Evolutionary conservation across 2,888 invertebrate species (phyloP), one percentile per base, ranked within the genome.

Genomic region (Dicranocentrus wangi): DNA sequence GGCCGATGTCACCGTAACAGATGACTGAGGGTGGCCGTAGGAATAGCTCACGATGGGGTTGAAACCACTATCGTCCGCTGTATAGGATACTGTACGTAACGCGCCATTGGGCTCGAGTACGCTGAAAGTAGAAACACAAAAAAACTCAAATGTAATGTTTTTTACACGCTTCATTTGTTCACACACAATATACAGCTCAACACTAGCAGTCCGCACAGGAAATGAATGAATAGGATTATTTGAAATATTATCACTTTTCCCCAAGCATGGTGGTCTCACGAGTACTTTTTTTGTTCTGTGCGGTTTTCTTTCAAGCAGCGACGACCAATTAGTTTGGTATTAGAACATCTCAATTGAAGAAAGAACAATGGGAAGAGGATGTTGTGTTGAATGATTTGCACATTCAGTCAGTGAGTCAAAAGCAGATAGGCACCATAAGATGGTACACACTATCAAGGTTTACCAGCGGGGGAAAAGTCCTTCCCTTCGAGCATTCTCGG

Each of bases 71-170:
- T 84, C 86, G 51, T 86, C 86, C 10, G 85, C 85, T 5, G 78
- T 83, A 70, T 86, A 86, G 0, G 81, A 76, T 10, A 86, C 86
- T 10, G 82, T 84, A n/a, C 86, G 61, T 10, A 86, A 55, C 8
- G 84, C 84, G 23, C 86, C 86, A 63, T 85, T 84, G 15, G 86
- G 86, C 32, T 86, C 85, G 27, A 86, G 69, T 13, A 86, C 86
- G 78, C 86, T 86, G 53, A 53, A 19, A 60, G 5, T 15, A 27
- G 21, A 53, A 60, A 69, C 32, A 32, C 39, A 2, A 43, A 51
- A 55, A 55, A 60, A 27, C 15, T 3, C 58, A 58, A 8, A 8
- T 15, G 17, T 5, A 15, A 17, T 23, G 2, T 51, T 51, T 51
- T 8, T 15, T 51, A 3, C 2, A 17, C 23, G 15, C 19, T 23